phyloP scores from a whole-genome alignment of 2,797 vertebrate species.

The Danionella dracula region DNA sequence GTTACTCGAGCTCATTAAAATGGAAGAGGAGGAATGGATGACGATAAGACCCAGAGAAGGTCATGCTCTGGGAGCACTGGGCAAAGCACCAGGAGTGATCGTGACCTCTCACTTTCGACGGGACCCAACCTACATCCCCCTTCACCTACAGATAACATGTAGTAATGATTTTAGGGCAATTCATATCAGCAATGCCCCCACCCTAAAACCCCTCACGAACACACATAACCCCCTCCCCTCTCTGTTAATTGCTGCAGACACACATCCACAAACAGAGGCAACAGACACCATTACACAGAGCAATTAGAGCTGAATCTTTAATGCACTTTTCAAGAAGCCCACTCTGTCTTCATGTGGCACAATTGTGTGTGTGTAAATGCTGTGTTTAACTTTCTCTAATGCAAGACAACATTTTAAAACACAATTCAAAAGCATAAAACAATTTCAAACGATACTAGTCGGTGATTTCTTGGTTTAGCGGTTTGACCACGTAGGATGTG shows the following conservation, averaged over 20 bases:
- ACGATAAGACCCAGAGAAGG: slow-evolving; percentile 63
- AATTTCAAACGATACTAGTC: too few species aligned
- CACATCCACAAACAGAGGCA: slow-evolving; percentile 37
- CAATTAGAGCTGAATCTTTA: slow-evolving; percentile 55
- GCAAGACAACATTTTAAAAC: background rate
- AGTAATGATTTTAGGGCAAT: slow-evolving; percentile 37
- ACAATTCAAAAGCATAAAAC: background rate
- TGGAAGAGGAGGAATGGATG: slow-evolving; percentile 56
- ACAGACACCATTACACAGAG: slow-evolving; percentile 43
- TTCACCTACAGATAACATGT: slow-evolving; percentile 62
- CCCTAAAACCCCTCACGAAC: background rate
- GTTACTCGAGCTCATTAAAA: slow-evolving; percentile 75
- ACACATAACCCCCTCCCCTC: slow-evolving; percentile 31
- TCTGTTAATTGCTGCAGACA: slow-evolving; percentile 47
- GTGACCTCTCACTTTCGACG: slow-evolving; percentile 23
- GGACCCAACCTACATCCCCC: slow-evolving; percentile 52
- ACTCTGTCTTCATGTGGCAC: too few species aligned
- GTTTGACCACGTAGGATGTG: too few species aligned
- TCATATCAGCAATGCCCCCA: background rate
- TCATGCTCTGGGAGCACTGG: slow-evolving; percentile 46
- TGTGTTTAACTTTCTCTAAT: background rate
- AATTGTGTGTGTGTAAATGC: too few species aligned
- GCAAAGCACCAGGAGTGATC: slow-evolving; percentile 45
- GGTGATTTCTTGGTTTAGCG: too few species aligned
- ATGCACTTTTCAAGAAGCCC: slow-evolving; percentile 31